Evolutionary conservation across 2,113 vertebrate species (phyloP).

Genomic region (Crotalus tigris): DNA sequence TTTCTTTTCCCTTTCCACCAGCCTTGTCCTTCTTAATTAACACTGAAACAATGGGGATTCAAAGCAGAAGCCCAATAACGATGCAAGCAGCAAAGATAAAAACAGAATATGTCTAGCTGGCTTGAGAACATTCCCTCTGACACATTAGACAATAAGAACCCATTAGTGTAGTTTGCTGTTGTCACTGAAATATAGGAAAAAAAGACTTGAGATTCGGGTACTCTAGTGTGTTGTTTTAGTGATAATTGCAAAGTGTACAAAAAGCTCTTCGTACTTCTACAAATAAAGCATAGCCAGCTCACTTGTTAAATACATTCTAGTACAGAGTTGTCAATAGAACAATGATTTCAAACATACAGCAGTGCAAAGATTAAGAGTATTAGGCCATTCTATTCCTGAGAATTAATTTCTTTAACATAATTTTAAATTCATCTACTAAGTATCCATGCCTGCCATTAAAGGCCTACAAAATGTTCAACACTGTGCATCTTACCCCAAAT

Average conservation of each 20-base stretch:
- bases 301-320: neutral
- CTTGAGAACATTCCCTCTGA: slow-evolving; percentile 64
- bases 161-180: slow-evolving; percentile 44
- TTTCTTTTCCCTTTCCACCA: slow-evolving; percentile 31
- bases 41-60: slow-evolving; percentile 58
- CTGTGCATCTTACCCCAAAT: neutral
- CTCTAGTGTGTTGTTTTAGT: slow-evolving; percentile 33
- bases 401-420: neutral
- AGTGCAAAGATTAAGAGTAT: neutral
- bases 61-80: slow-evolving; percentile 61
- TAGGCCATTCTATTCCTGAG: accelerated
- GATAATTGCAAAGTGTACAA: neutral
- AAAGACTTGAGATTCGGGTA: slow-evolving; percentile 48
- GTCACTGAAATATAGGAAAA: slow-evolving; percentile 43
- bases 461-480: neutral
- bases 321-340: neutral
- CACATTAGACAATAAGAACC: slow-evolving; percentile 62
- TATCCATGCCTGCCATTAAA: neutral
- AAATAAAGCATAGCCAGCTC: neutral
- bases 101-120: slow-evolving; percentile 55
- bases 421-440: neutral
- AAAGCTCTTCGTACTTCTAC: slow-evolving; percentile 26
- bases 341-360: neutral
- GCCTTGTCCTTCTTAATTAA: slow-evolving; percentile 63
- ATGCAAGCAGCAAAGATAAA: slow-evolving; percentile 58